Evolutionary conservation across 1,140 invertebrate genomes (phyloP), one percentile per base, ranked within the genome.

Genomic region (Drosophila sechellia): DNA sequence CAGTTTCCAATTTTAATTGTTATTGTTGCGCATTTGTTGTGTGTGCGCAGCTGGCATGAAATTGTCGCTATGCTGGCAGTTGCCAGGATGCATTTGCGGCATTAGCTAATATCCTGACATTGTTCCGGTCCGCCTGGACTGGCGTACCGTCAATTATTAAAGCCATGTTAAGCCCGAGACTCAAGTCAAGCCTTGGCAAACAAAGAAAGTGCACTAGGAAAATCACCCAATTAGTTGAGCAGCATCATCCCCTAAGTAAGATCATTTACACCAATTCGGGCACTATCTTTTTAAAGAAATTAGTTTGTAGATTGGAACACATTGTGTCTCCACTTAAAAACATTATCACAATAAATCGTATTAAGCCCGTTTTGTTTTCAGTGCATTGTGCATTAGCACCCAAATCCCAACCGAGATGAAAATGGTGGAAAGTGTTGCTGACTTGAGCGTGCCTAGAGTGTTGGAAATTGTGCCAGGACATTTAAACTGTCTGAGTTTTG

Each of bases 1-100:
- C 70, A 76, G 61, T 64, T 71, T 79, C 42, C 50, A 61, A 80
- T 68, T 87, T 89, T 80, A 89, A 89, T 89, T 89, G 84, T 89
- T 89, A 89, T 89, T 89, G 85, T 90, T 89, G 80, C 73, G 68
- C 84, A 89, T 89, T 89, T 74, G 25, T 31, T 58, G 53, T 83
- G 43, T 78, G 73, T 69, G 77, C 55, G 55, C 84, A 89, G 80
- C 84, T 89, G 84, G 40, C 73, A 77, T 89, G 73, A 89, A 89
- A 90, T 89, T 90, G 76, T 66, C 59, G 48, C 46, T 50, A 42
- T 20, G 42, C 35, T 55, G 50, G 48, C 35, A 70, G 58, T 52
- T 56, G 72, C 50, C 76, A 77, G 85, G 72, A 79, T 84, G 79
- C 72, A 89, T 79, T 87, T 65, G 79, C 35, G 64, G 84, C 85